phyloP scores from a whole-genome alignment of 2,113 vertebrate species.

The Syrrhaptes paradoxus region DNA sequence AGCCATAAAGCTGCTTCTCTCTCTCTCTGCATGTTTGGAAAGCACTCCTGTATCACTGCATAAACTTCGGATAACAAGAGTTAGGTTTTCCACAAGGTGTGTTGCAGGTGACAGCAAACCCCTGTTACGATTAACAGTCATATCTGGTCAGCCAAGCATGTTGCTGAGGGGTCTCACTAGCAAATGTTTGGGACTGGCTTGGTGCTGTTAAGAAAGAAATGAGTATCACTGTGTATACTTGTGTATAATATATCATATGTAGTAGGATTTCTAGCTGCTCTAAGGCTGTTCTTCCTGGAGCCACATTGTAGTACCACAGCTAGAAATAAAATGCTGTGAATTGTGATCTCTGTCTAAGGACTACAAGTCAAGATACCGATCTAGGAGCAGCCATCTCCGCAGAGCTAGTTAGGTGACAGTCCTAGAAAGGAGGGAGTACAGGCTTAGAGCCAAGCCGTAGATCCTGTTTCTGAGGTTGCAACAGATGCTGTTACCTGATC shows the following conservation, averaged over 20 bases:
- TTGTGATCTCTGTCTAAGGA: background rate
- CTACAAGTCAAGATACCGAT: background rate
- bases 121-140: background rate
- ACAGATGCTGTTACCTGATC: slow-evolving; percentile 39
- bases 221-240: background rate
- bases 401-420: background rate
- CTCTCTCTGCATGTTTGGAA: background rate
- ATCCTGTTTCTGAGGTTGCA: background rate
- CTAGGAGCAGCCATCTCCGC: background rate
- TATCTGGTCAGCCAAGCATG: background rate
- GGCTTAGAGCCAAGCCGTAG: background rate
- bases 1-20: background rate
- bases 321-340: background rate
- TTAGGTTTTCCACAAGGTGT: background rate
- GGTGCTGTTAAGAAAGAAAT: background rate
- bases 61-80: background rate
- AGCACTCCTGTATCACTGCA: background rate
- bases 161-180: background rate
- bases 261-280: background rate
- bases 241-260: background rate
- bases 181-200: background rate
- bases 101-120: background rate
- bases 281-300: background rate
- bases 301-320: rapidly evolving
- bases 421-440: background rate